phyloP scores from a whole-genome alignment of 1,140 invertebrate species.

The Magallana gigas region DNA sequence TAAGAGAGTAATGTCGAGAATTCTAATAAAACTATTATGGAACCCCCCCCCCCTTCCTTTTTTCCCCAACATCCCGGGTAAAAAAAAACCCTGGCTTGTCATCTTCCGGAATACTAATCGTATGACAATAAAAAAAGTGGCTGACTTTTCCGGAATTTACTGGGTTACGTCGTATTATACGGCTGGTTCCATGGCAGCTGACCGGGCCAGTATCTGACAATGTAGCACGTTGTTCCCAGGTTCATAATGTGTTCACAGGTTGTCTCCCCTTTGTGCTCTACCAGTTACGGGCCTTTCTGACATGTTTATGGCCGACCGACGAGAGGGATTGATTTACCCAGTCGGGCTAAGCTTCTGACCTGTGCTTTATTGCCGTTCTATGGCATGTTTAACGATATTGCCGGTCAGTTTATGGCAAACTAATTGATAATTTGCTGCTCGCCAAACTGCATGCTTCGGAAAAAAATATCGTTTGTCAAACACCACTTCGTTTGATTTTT shows the following conservation, averaged over 20 bases:
- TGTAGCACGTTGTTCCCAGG: conserved; percentile 18
- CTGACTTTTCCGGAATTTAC: background rate
- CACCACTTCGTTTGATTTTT: too few relatives aligned
- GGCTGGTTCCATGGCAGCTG: background rate
- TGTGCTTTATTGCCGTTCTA: conserved; percentile 20
- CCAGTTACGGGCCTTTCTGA: background rate
- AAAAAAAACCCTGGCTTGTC: too few relatives aligned
- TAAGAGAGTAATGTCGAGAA: too few relatives aligned
- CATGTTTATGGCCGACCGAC: background rate
- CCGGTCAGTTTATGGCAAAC: conserved; percentile 25
- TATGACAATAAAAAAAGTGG: background rate
- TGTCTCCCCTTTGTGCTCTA: conserved; percentile 25
- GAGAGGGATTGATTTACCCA: conserved; percentile 11
- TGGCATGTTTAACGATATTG: conserved; percentile 20
- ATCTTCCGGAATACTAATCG: too few relatives aligned
- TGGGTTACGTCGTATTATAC: background rate
- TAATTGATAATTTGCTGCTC: conserved; percentile 29
- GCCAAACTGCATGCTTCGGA: background rate
- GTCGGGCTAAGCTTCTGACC: background rate
- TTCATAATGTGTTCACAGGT: conserved; percentile 22
- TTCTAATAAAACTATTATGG: too few relatives aligned
- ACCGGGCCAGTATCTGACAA: background rate
- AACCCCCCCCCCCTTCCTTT: too few relatives aligned
- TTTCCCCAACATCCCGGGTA: too few relatives aligned
- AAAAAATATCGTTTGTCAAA: background rate